These are phyloP conservation scores for Eumaeus atala DNA, from an alignment of 1,140 invertebrate genomes.

Conservation along the genomic window DNA sequence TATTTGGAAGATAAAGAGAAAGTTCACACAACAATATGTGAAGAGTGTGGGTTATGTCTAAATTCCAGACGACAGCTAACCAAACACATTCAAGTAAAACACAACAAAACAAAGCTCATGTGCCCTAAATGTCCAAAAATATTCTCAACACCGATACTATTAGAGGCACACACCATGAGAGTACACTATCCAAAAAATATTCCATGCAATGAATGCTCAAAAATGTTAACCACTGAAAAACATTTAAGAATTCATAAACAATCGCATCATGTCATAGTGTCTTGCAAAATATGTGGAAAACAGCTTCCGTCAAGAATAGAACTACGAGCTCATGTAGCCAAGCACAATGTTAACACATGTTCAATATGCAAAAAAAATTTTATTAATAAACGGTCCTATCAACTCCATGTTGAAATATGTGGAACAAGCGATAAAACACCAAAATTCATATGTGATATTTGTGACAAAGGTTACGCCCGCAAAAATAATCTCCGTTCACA, in stretches of 20 bases:
- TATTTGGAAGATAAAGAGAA: slow-evolving; percentile 23
- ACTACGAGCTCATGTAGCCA: slow-evolving; percentile 39
- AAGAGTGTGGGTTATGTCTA: no score
- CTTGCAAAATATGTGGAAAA: slow-evolving; percentile 44
- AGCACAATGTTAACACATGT: slow-evolving; percentile 38
- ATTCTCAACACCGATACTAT: slow-evolving; percentile 33
- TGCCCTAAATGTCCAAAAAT: slow-evolving; percentile 42
- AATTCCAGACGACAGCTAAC: no score
- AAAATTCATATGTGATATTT: slow-evolving; percentile 52
- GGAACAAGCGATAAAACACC: slow-evolving; percentile 25
- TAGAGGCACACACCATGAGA: slow-evolving; percentile 44
- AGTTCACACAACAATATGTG: not conserved
- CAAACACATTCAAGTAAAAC: no score
- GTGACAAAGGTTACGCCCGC: slow-evolving; percentile 38
- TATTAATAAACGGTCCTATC: slow-evolving; percentile 34
- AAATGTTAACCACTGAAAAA: slow-evolving; percentile 47
- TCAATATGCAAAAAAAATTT: slow-evolving; percentile 37
- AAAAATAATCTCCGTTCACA: slow-evolving; percentile 47
- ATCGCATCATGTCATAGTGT: slow-evolving; percentile 33
- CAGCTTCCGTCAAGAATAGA: slow-evolving; percentile 42
- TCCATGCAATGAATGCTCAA: slow-evolving; percentile 41
- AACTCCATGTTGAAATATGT: slow-evolving; percentile 38
- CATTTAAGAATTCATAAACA: slow-evolving; percentile 41
- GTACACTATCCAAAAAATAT: slow-evolving; percentile 46
- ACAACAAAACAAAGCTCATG: slow-evolving; percentile 15